A percentile compares a stretch with the other conserved stretches of the same genome.
Evolutionary conservation across 2,113 vertebrate genomes (phyloP).

Genomic region (Chunga burmeisteri): DNA sequence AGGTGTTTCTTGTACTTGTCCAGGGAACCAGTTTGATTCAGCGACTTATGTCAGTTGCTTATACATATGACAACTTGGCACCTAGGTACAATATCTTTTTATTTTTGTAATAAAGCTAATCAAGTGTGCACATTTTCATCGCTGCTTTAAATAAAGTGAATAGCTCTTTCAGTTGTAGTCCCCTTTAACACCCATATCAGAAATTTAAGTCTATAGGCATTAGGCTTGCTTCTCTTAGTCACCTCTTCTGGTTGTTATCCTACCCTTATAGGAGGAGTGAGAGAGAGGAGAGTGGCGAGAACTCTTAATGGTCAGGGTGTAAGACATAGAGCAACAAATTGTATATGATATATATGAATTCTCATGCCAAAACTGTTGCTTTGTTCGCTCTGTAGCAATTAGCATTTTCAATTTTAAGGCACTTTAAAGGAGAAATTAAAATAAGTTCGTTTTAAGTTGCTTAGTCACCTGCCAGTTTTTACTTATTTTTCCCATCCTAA

Average conservation of each 20-base stretch:
- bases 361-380: neutral
- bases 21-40: constrained; percentile 97
- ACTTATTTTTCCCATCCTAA: neutral
- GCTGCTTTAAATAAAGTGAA: neutral
- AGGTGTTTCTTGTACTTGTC: constrained; percentile 96
- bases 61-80: constrained; percentile 98
- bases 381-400: neutral
- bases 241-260: neutral
- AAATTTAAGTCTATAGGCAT: neutral
- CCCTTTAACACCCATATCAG: neutral
- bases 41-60: constrained; percentile 96
- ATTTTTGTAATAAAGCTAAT: constrained; percentile 56
- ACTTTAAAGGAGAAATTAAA: neutral
- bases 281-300: neutral
- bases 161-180: neutral
- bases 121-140: constrained; percentile 19
- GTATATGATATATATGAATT: neutral
- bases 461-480: neutral
- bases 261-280: neutral
- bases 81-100: constrained; percentile 86
- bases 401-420: neutral
- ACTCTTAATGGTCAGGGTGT: neutral
- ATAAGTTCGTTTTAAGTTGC: neutral
- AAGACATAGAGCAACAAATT: neutral
- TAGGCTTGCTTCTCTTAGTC: constrained; percentile 39